Percentiles rank a stretch among this genome's conserved stretches.
Conservation (phyloP, 2,888 invertebrate species). For the Heteromurus nitidus region DNA sequence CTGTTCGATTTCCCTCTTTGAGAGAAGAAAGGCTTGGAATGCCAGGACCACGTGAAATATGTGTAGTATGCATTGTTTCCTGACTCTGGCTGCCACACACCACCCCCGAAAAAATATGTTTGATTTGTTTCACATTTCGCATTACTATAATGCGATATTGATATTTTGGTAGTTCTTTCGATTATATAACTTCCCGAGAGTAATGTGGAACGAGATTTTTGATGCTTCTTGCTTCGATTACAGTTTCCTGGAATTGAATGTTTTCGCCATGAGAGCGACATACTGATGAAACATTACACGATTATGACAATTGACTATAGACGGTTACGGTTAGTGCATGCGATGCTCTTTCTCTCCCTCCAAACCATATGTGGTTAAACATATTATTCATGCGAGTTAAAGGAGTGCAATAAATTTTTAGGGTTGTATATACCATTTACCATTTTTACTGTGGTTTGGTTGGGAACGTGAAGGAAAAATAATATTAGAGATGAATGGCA, state of each 20-base stretch:
- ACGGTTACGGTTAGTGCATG: slow-evolving; percentile 27
- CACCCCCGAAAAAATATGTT: too few species aligned
- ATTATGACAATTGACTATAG: slow-evolving; percentile 27
- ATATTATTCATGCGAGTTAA: slow-evolving; percentile 33
- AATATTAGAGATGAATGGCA: slow-evolving; percentile 23
- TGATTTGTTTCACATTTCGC: too few species aligned
- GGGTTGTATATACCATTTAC: slow-evolving; percentile 11
- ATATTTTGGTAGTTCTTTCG: neutral
- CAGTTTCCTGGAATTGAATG: slow-evolving; percentile 28
- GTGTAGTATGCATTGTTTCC: too few species aligned
- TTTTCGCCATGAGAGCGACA: slow-evolving; percentile 1
- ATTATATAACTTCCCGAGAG: too few species aligned
- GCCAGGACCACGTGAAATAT: too few species aligned
- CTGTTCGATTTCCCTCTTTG: neutral
- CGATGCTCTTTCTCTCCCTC: slow-evolving; percentile 22
- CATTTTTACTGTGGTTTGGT: slow-evolving; percentile 15
- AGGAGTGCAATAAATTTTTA: slow-evolving; percentile 37
- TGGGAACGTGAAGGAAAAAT: slow-evolving; percentile 14
- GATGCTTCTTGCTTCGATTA: neutral
- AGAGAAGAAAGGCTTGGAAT: too few species aligned
- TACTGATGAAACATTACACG: slow-evolving; percentile 17
- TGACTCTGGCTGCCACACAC: too few species aligned
- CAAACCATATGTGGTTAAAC: slow-evolving; percentile 49
- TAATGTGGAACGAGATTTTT: neutral
- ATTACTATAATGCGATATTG: neutral